phyloP scores from a whole-genome alignment of 2,113 vertebrate genomes.

The Hippolais icterina region DNA sequence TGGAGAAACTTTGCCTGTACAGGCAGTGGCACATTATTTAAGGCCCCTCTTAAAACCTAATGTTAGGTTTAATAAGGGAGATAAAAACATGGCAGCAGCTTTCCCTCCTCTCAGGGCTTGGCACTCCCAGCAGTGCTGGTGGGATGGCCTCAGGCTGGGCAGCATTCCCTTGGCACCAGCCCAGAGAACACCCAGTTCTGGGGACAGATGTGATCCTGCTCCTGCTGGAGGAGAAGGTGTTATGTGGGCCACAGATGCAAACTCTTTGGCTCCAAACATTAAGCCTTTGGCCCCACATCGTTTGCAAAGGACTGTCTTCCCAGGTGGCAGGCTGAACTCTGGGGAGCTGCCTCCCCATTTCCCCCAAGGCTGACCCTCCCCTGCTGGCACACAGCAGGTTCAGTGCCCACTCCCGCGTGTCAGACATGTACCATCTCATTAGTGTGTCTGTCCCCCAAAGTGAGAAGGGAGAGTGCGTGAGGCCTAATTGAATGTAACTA shows the following conservation, averaged over 20 bases:
- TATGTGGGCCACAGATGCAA: fast-evolving
- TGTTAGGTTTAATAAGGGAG: constrained; percentile 48
- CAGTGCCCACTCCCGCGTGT: background rate
- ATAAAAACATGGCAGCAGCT: constrained; percentile 11
- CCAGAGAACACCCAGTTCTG: background rate
- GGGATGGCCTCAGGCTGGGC: background rate
- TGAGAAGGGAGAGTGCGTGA: constrained; percentile 47
- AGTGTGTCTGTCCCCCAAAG: constrained; percentile 60
- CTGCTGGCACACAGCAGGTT: fast-evolving
- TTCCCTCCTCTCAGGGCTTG: background rate
- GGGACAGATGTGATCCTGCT: fast-evolving
- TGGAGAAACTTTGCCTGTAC: background rate
- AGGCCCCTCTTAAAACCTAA: constrained; percentile 51
- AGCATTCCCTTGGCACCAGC: background rate
- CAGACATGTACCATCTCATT: constrained; percentile 61
- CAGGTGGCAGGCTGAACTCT: background rate
- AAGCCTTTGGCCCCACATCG: background rate
- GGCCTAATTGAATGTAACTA: constrained; percentile 80
- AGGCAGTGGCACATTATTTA: constrained; percentile 39
- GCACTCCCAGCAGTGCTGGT: fast-evolving
- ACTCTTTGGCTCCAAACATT: background rate
- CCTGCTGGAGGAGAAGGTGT: background rate
- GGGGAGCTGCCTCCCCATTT: background rate
- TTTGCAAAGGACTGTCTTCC: background rate
- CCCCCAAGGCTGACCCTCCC: background rate